These are phyloP conservation scores for Merops nubicus DNA, from an alignment of 2,113 vertebrate genomes.

Conservation along the genomic window DNA sequence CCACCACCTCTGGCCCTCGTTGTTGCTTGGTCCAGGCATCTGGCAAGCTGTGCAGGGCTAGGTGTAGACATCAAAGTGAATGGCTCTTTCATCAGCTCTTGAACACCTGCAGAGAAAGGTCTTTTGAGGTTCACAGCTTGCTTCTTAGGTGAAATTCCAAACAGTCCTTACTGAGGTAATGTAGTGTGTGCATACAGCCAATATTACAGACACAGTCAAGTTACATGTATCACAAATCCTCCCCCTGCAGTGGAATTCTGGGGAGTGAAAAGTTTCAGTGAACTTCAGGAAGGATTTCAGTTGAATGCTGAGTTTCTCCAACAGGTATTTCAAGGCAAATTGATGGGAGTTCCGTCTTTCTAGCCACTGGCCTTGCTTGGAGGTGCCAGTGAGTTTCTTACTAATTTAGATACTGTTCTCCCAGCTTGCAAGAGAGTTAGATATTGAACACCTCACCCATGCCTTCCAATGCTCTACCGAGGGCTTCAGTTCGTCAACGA, in stretches of 20 bases:
- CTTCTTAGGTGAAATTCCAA: neutral
- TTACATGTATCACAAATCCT: neutral
- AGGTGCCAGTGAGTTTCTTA: slow-evolving; percentile 26
- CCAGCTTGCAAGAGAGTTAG: slow-evolving; percentile 6
- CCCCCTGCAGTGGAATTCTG: neutral
- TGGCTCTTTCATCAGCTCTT: neutral
- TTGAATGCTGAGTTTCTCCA: neutral
- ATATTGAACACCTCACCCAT: neutral
- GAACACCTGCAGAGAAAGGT: neutral
- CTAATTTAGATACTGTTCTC: slow-evolving; percentile 44
- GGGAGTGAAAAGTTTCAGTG: neutral
- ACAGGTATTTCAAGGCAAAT: slow-evolving; percentile 5
- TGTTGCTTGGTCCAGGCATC: neutral
- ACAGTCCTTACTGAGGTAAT: neutral
- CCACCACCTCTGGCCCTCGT: neutral
- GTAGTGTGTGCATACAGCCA: neutral
- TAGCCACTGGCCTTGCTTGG: slow-evolving; percentile 29
- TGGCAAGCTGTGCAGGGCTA: neutral
- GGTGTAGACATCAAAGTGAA: neutral
- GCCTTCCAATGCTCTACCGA: neutral
- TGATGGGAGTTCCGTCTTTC: neutral
- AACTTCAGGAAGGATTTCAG: neutral
- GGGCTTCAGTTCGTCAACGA: neutral
- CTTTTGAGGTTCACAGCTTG: neutral
- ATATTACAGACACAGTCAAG: neutral